phyloP scores from a whole-genome alignment of 1,140 invertebrate genomes.

The Dendrolimus punctatus region DNA sequence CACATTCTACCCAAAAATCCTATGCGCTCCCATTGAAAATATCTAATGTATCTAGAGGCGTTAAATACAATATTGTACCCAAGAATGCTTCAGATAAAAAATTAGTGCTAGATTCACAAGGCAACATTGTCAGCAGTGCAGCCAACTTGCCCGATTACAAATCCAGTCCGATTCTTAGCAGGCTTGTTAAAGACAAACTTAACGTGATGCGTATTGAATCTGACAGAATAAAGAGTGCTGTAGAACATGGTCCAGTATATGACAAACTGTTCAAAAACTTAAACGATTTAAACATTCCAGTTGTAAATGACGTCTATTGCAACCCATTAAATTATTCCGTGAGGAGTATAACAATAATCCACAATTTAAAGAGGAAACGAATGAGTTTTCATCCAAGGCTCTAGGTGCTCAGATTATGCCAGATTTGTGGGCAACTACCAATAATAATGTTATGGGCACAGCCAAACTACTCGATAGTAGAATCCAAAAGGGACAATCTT shows the following conservation, averaged over 20 bases:
- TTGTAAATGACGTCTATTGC: constrained; percentile 70
- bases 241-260: constrained; percentile 73
- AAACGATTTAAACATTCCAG: constrained; percentile 66
- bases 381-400: constrained; percentile 68
- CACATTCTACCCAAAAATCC: constrained; percentile 55
- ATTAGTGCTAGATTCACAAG: constrained; percentile 61
- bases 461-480: constrained; percentile 54
- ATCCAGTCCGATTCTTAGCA: constrained; percentile 59
- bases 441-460: constrained; percentile 60
- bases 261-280: constrained; percentile 72
- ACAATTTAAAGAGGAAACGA: constrained; percentile 71
- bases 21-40: constrained; percentile 67
- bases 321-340: constrained; percentile 70
- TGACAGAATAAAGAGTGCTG: constrained; percentile 72
- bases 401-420: constrained; percentile 65
- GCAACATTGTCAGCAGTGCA: constrained; percentile 66
- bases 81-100: constrained; percentile 69
- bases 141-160: constrained; percentile 67
- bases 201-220: constrained; percentile 70
- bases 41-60: constrained; percentile 60
- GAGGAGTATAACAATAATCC: constrained; percentile 71
- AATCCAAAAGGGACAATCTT: constrained; percentile 69
- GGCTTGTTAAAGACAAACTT: constrained; percentile 68
- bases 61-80: constrained; percentile 66
- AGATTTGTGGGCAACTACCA: constrained; percentile 47